Base-by-base conservation (phyloP, 2,113 vertebrate species). In the Phaethon lepturus region DNA sequence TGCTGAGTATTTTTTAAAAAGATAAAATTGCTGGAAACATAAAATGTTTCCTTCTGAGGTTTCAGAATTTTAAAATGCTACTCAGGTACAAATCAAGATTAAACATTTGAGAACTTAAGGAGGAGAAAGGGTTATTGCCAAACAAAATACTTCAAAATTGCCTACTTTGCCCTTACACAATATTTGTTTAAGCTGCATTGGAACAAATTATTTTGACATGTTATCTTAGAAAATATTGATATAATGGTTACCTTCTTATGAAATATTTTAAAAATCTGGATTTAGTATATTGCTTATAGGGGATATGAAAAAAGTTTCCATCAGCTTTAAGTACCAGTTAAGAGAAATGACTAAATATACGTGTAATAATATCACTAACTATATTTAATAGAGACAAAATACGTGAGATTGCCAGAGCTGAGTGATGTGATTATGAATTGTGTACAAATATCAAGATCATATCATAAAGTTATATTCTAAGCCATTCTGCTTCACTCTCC, bases 271-370 rank as follows among this genome's bases (percentile, higher is more conserved):
- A 24, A 91, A 74, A 40, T 42, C 10, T 24, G 9, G 2, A 28
- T 50, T 52, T 55, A 28, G 1, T 17, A 13, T 49, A 72, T 16
- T 69, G 8, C 38, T 5, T 59, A 18, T 40, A 63, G 12, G 55
- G 56, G 12, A 42, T 31, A 42, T 4, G 9, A 83, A 75, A 62
- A 38, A 75, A 4, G 5, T 45, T 93, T 86, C 1, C 50, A 33
- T 66, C 10, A 14, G 1, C 0, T 58, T 55, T 71, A 44, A 0
- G 17, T 62, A 35, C 1, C 3, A 77, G 4, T 53, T 55, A 59
- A 42, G 28, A 62, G 44, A 83, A 86, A 63, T 12, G 1, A 31
- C 17, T 68, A 55, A 79, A 75, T 67, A 47, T 10, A 29, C 0
- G 0, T 45, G 8, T 31, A 81, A n/a, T 29, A 47, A 33, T 58